Base-by-base conservation (phyloP, 2,797 vertebrate species). In the Erpetoichthys calabaricus region DNA sequence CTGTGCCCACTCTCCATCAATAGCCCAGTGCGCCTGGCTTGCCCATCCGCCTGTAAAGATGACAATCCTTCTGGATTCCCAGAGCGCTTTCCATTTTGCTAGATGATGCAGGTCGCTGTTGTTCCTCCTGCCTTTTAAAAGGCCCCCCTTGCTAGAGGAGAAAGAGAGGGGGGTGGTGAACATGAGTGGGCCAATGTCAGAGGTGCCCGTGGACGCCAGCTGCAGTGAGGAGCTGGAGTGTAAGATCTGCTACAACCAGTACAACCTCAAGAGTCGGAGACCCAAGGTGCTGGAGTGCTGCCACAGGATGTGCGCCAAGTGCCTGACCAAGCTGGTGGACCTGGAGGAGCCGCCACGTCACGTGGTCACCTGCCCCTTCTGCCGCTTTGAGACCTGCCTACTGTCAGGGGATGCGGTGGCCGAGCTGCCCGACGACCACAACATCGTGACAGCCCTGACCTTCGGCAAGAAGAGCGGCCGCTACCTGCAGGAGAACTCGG, bases 221-320 rank as follows among this genome's bases (percentile, higher is more conserved):
- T 76, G 70, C 65, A 62, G 78, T 0, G 92, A 97, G 1, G 92
- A 99, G 64, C 80, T 96, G 1, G 94, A 99, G 81, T 98, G 95
- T 70, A 96, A 96, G 75, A 99, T 99, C 72, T 99, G 95, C 65
- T 98, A 97, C 71, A 91, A 84, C 7, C 74, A 79, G 2, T 97
- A 93, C 67, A 92, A 88, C 68, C 70, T 94, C 63, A 73, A 76
- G 1, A 82, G 83, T 67, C 86, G 90, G 44, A 85, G 91, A 57
- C 95, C 95, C 0, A 97, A 97, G 66, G 83, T 95, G 60, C 86
- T 98, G 3, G 82, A 85, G 62, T 97, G 94, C 45, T 87, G 86
- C 68, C 95, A 99, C 72, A 81, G 89, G n/a, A 84, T 99, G 7
- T 99, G 95, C 64, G 84, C 87, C 76, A 96, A 89, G 75, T 99